Evolutionary conservation across 2,113 vertebrate genomes (phyloP).

Genomic region (Periophthalmus modestus): DNA sequence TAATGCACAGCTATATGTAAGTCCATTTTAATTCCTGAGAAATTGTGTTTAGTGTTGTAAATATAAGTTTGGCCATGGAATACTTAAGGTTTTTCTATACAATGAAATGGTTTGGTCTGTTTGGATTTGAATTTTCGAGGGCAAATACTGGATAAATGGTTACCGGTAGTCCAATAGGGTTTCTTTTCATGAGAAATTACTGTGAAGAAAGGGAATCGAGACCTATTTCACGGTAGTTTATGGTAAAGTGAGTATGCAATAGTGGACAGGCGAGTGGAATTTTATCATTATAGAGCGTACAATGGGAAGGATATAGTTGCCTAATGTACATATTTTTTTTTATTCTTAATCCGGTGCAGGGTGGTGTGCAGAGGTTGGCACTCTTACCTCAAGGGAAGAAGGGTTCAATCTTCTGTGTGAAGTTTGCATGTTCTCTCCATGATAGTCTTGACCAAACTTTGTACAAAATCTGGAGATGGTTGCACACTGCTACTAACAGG

Average conservation of each 20-base stretch:
- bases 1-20: constrained; percentile 30
- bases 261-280: background rate
- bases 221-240: background rate
- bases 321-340: background rate
- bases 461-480: too few species aligned
- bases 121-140: too few species aligned
- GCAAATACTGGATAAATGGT: too few species aligned
- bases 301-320: background rate
- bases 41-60: background rate
- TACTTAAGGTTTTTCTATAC: background rate
- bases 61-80: background rate
- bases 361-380: too few species aligned
- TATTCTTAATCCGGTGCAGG: too few species aligned
- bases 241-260: background rate
- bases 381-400: too few species aligned
- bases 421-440: too few species aligned
- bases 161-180: too few species aligned
- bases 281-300: background rate
- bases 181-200: background rate
- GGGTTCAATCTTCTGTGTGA: too few species aligned
- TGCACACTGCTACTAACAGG: too few species aligned
- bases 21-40: constrained; percentile 16
- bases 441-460: too few species aligned
- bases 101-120: background rate
- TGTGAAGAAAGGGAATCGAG: background rate